Evolutionary conservation across 2,888 invertebrate species (phyloP).

Genomic region (Diloba caeruleocephala): DNA sequence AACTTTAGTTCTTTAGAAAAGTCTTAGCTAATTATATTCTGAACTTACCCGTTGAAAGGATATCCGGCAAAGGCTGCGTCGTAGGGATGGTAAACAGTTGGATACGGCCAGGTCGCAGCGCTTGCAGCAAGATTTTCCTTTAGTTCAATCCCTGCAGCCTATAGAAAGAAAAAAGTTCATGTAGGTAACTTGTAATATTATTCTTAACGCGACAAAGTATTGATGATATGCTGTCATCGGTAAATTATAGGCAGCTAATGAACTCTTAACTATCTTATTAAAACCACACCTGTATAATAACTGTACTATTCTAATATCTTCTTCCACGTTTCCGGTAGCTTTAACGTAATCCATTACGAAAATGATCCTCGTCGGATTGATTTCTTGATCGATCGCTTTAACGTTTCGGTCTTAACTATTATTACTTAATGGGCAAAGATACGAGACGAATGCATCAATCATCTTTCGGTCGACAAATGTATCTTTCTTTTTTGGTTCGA

Average conservation of each 20-base stretch:
- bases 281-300: constrained; percentile 16
- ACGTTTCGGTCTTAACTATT: constrained; percentile 82
- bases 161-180: constrained; percentile 61
- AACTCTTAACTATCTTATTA: constrained; percentile 33
- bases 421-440: constrained; percentile 87
- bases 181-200: not conserved
- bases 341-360: constrained; percentile 81
- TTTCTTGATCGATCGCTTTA: constrained; percentile 85
- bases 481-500: constrained; percentile 73
- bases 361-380: constrained; percentile 81
- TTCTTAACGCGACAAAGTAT: too few relatives aligned
- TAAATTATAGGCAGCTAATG: constrained; percentile 49
- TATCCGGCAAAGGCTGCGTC: constrained; percentile 97
- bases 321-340: constrained; percentile 79
- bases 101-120: constrained; percentile 96
- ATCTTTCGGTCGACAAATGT: constrained; percentile 81
- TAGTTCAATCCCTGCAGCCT: constrained; percentile 96
- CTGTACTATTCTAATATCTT: constrained; percentile 52
- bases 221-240: constrained; percentile 16
- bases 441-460: constrained; percentile 81
- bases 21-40: not conserved
- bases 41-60: constrained; percentile 97
- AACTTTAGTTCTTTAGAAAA: too few relatives aligned
- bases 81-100: constrained; percentile 97
- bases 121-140: constrained; percentile 96